phyloP scores from a whole-genome alignment of 2,888 invertebrate species.

The Eucriotettix oculatus region DNA sequence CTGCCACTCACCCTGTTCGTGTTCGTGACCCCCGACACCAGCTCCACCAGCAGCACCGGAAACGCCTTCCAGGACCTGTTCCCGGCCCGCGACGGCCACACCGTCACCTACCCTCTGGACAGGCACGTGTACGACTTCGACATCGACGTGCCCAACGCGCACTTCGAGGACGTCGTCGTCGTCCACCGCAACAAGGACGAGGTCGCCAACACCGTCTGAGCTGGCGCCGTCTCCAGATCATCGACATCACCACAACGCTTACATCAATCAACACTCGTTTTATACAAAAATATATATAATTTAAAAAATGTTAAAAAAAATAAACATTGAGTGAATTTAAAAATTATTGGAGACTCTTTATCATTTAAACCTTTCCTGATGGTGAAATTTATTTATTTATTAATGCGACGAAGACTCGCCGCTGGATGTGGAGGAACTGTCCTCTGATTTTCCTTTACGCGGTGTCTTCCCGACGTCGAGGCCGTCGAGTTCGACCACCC shows the following conservation, averaged over 20 bases:
- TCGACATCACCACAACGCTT: too few species aligned
- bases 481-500: constrained; percentile 32
- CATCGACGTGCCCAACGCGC: constrained; percentile 35
- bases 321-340: too few species aligned
- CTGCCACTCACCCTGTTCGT: constrained; percentile 45
- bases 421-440: too few species aligned
- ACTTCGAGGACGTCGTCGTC: constrained; percentile 29
- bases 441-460: too few species aligned
- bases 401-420: too few species aligned
- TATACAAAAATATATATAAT: too few species aligned
- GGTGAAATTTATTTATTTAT: too few species aligned
- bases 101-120: constrained; percentile 61
- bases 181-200: constrained; percentile 24
- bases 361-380: too few species aligned
- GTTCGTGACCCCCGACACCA: constrained; percentile 31
- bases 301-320: too few species aligned
- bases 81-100: constrained; percentile 25
- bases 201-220: neutral
- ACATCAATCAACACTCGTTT: too few species aligned
- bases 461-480: constrained; percentile 46
- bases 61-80: neutral
- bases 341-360: too few species aligned
- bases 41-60: constrained; percentile 12
- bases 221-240: too few species aligned
- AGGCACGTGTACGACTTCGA: constrained; percentile 35